phyloP scores from a whole-genome alignment of 2,888 invertebrate species.

The Sicus ferrugineus region DNA sequence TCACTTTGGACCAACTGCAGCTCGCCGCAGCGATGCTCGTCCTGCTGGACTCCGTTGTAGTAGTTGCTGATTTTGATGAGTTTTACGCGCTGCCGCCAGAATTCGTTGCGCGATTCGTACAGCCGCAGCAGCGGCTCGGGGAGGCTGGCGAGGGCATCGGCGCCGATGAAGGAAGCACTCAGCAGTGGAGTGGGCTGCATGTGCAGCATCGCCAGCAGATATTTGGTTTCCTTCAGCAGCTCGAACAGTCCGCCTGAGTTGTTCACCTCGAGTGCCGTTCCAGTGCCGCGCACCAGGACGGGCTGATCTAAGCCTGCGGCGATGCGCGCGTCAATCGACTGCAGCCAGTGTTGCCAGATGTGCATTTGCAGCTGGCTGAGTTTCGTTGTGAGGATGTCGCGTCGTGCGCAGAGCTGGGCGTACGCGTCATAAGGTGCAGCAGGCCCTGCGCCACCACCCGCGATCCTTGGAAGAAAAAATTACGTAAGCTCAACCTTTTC shows the following conservation, averaged over 20 bases:
- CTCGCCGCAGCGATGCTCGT: slow-evolving; percentile 76
- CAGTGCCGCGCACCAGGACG: slow-evolving; percentile 48
- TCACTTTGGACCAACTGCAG: slow-evolving; percentile 80
- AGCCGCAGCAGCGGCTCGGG: slow-evolving; percentile 50
- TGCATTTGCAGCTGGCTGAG: slow-evolving; percentile 66
- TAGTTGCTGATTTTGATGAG: slow-evolving; percentile 73
- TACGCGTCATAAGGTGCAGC: slow-evolving; percentile 37
- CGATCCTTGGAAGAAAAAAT: not conserved
- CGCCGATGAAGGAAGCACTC: not conserved
- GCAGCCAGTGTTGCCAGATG: slow-evolving; percentile 67
- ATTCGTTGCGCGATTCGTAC: slow-evolving; percentile 52
- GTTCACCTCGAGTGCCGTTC: slow-evolving; percentile 48
- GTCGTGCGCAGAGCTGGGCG: slow-evolving; percentile 49
- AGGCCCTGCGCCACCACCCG: not conserved
- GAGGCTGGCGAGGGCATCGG: slow-evolving; percentile 35
- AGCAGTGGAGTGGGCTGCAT: slow-evolving; percentile 32
- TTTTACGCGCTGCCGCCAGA: slow-evolving; percentile 61
- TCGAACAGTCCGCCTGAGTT: slow-evolving; percentile 70
- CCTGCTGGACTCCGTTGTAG: slow-evolving; percentile 82
- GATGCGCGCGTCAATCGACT: slow-evolving; percentile 66
- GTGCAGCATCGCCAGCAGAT: slow-evolving; percentile 72
- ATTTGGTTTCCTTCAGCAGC: slow-evolving; percentile 82
- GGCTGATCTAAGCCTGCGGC: slow-evolving; percentile 59
- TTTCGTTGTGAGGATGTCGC: slow-evolving; percentile 57
- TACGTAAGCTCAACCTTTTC: not conserved